phyloP scores from a whole-genome alignment of 2,113 vertebrate genomes.

The Onychorhynchus coronatus region DNA sequence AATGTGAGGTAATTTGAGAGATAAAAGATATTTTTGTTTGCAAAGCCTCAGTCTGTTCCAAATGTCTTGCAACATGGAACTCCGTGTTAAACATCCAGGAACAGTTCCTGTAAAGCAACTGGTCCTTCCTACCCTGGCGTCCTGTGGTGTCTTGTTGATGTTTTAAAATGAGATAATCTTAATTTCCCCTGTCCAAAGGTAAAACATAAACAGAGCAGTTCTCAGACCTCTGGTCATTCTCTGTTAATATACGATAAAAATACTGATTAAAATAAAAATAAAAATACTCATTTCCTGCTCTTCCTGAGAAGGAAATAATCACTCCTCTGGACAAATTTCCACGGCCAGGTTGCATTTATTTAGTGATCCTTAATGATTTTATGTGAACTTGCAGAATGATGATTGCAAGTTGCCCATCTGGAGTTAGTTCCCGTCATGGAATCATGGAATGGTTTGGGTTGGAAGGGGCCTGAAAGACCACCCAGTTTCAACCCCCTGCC shows the following conservation, averaged over 20 bases:
- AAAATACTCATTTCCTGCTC: neutral
- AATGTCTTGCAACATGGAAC: neutral
- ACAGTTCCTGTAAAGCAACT: neutral
- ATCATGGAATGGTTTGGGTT: neutral
- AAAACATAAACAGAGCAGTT: neutral
- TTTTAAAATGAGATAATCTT: neutral
- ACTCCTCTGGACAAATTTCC: neutral
- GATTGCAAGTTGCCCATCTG: neutral
- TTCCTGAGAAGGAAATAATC: neutral
- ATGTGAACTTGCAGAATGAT: neutral
- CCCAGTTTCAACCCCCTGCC: neutral
- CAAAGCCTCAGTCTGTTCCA: neutral
- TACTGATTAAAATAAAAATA: neutral
- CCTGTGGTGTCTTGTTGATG: neutral
- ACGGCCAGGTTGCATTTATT: neutral
- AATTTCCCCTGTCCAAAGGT: neutral
- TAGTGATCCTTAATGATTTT: neutral
- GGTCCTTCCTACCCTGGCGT: neutral
- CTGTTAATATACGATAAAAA: neutral
- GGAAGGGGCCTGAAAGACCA: neutral
- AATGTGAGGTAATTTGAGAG: neutral
- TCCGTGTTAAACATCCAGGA: neutral
- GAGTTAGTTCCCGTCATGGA: neutral
- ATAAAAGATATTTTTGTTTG: conserved; percentile 3
- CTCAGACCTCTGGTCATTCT: neutral